phyloP scores from a whole-genome alignment of 1,140 invertebrate genomes.

The Oncopodura yosiiana region DNA sequence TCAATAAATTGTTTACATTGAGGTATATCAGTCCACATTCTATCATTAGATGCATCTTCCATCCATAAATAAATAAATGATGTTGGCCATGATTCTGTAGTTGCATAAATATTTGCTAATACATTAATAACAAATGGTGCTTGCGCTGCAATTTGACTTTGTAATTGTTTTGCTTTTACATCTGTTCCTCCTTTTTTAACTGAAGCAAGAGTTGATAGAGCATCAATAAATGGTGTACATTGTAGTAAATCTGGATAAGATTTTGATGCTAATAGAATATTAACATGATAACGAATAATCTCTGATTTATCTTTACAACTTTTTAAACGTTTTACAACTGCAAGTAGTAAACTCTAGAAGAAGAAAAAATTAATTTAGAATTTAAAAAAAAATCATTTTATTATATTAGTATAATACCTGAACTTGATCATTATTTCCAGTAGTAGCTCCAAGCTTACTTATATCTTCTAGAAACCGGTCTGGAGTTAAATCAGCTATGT shows the following conservation, averaged over 20 bases:
- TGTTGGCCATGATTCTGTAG: constrained; percentile 12
- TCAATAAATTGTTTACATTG: constrained; percentile 86
- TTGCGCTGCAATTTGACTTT: background rate
- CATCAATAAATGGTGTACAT: constrained; percentile 3
- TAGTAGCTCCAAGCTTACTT: constrained; percentile 10
- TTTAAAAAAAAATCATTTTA: background rate
- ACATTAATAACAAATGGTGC: background rate
- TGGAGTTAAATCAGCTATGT: constrained; percentile 5
- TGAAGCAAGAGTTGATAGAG: constrained; percentile 1
- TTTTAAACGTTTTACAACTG: constrained; percentile 19
- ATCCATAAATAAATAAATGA: constrained; percentile 63
- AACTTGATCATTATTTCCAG: background rate
- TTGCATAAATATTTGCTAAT: background rate
- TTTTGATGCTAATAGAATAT: constrained; percentile 13
- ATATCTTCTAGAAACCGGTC: constrained; percentile 16
- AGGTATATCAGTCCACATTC: constrained; percentile 84
- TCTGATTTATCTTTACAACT: constrained; percentile 22
- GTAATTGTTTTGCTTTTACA: constrained; percentile 22
- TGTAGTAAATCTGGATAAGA: constrained; percentile 12
- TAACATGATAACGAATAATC: constrained; percentile 7
- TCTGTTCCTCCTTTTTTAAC: constrained; percentile 8
- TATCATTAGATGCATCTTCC: constrained; percentile 84
- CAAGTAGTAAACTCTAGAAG: constrained; percentile 16
- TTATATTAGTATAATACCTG: constrained; percentile 15
- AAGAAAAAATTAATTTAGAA: background rate